Base-by-base conservation (phyloP, 2,113 vertebrate species). In the Gallinago jamesoni region DNA sequence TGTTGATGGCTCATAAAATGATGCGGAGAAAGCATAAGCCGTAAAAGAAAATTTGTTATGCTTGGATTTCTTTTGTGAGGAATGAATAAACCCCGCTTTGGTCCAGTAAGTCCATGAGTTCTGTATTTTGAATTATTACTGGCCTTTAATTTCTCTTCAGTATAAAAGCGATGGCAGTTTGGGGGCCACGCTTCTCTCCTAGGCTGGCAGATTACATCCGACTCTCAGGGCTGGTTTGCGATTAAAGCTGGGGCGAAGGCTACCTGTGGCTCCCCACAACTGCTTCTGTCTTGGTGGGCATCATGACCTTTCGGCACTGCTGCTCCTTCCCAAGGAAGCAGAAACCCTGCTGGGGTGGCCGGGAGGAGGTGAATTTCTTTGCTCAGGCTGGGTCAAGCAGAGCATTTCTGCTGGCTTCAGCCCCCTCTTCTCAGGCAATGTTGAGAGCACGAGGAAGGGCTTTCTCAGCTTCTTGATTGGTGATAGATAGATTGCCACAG, bases 311-410 rank as follows among this genome's bases (percentile, higher is more conserved):
- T 43, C n/a, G 9, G 55, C 21, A 4, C 31, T 37, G 37, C 84
- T 81, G 64, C 68, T 81, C 3, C 45, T 82, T 82, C 57, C 37
- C 14, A 2, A 8, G 64, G 68, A 39, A 67, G 62, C 67, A 69
- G 39, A 2, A 56, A 4, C 19, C 7, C 10, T 43, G 30, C 84
- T 1, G 3, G 48, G 31, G 12, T 2, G 2, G 55, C 27, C 1
- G 6, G 50, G 56, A 70, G 2, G 5, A 88, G 75, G 55, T 76
- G 88, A 28, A 25, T 63, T 75, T 68, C 47, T 67, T 37, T n/a
- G 57, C 84, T 48, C 33, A 10, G 77, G 48, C 43, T 80, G 56
- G 75, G 15, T 85, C 62, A 23, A 16, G 68, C 37, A 45, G 41
- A 50, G n/a, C 55, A 62, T 66, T 41, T 3, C 0, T 9, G 43